A percentile compares a stretch with the other conserved stretches of the same genome.
Conservation (phyloP, 2,113 vertebrate genomes). For the Miniopterus natalensis region DNA sequence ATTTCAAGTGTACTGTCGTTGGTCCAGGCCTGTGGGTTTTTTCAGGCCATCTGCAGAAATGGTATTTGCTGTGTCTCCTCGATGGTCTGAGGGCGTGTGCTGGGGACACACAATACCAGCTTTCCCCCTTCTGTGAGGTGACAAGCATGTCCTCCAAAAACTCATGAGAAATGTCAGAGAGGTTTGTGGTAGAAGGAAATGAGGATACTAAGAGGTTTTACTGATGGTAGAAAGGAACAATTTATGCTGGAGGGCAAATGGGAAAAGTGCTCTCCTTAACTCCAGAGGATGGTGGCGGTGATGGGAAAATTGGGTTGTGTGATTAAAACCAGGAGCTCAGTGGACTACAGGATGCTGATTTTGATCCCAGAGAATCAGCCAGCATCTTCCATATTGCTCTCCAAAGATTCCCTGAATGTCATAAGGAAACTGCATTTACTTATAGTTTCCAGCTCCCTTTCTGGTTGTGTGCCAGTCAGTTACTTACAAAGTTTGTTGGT, state of each 20-base stretch:
- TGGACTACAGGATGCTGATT: background rate
- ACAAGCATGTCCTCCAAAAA: background rate
- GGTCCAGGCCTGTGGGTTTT: background rate
- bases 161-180: background rate
- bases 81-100: background rate
- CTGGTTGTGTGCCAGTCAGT: background rate
- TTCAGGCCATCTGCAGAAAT: conserved; percentile 41
- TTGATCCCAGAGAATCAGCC: background rate
- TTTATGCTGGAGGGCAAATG: background rate
- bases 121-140: background rate
- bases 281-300: background rate
- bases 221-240: background rate
- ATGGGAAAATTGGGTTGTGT: background rate
- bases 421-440: background rate
- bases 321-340: background rate
- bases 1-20: background rate
- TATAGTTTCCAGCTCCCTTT: background rate
- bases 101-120: background rate
- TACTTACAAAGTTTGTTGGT: background rate
- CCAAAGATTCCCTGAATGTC: background rate
- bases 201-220: background rate
- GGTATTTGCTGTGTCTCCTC: background rate
- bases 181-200: background rate
- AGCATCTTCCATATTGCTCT: background rate
- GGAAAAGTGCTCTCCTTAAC: background rate